phyloP scores from a whole-genome alignment of 2,113 vertebrate genomes.

The Sphaerodactylus townsendi region DNA sequence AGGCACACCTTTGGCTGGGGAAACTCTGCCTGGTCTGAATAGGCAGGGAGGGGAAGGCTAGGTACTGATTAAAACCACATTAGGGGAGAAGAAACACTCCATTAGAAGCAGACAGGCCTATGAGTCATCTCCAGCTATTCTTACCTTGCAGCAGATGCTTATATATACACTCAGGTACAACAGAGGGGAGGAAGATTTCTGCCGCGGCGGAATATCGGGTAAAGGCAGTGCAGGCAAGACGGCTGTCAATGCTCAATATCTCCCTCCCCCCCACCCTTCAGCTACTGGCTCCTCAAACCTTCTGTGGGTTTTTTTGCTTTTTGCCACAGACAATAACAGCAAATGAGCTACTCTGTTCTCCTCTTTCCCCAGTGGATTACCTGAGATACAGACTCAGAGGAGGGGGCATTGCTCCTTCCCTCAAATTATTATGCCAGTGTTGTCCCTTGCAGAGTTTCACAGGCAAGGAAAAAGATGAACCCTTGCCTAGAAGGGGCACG shows the following conservation, averaged over 20 bases:
- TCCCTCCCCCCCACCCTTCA: background rate
- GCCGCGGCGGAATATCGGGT: background rate
- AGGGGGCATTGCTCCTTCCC: too few species aligned
- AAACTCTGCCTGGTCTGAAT: background rate
- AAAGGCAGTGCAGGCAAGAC: background rate
- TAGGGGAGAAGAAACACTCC: background rate
- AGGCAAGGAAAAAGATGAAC: too few species aligned
- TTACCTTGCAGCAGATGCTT: slow-evolving; percentile 14
- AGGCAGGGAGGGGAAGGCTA: background rate
- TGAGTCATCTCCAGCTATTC: slow-evolving; percentile 4
- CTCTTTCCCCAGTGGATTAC: background rate
- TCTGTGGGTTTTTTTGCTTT: background rate
- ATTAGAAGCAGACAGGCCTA: background rate
- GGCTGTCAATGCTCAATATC: background rate
- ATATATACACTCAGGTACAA: background rate
- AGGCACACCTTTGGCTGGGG: background rate
- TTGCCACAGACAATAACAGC: background rate
- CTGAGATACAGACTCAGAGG: background rate
- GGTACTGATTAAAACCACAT: background rate
- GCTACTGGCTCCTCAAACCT: background rate
- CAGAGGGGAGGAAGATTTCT: background rate
- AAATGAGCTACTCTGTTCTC: background rate
- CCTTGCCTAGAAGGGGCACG: too few species aligned
- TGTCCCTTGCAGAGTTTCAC: too few species aligned
- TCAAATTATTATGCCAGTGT: too few species aligned